These are phyloP conservation scores for Lucilia sericata DNA, from an alignment of 1,140 invertebrate species.

Conservation along the genomic window DNA sequence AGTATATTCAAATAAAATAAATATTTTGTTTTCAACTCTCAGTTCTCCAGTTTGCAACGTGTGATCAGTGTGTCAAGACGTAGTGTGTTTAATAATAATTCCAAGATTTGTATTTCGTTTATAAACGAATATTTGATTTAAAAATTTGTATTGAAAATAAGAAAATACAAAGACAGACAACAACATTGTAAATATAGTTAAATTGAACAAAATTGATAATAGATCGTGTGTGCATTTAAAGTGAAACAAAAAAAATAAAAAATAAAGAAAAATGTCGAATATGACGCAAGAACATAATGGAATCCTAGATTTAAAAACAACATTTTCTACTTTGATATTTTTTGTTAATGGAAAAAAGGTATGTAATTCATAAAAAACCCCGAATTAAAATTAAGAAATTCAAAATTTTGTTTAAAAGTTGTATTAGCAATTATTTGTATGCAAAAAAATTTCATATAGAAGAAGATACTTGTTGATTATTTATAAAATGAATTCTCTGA, in stretches of 20 bases:
- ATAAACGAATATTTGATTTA: background rate
- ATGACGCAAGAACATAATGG: background rate
- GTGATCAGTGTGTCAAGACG: background rate
- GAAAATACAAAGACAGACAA: too few relatives aligned
- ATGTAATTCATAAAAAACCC: slow-evolving; percentile 45
- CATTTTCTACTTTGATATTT: slow-evolving; percentile 66
- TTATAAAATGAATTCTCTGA: too few relatives aligned
- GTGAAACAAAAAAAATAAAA: too few relatives aligned
- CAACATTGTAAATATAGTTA: background rate
- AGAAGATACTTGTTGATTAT: too few relatives aligned
- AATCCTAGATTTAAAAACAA: background rate
- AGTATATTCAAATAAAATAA: background rate
- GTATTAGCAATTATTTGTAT: too few relatives aligned
- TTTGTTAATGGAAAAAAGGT: slow-evolving; percentile 71
- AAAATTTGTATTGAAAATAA: background rate
- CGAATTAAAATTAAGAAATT: too few relatives aligned
- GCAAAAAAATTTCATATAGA: too few relatives aligned
- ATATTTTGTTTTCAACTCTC: background rate
- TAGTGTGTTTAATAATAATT: background rate
- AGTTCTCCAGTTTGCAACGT: slow-evolving; percentile 19
- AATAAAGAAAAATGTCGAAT: background rate
- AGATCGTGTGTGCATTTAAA: background rate
- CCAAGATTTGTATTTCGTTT: background rate
- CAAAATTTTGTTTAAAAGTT: too few relatives aligned
- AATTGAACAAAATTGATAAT: background rate